phyloP scores from a whole-genome alignment of 2,888 invertebrate species.

The Kryphioiulus occultus region DNA sequence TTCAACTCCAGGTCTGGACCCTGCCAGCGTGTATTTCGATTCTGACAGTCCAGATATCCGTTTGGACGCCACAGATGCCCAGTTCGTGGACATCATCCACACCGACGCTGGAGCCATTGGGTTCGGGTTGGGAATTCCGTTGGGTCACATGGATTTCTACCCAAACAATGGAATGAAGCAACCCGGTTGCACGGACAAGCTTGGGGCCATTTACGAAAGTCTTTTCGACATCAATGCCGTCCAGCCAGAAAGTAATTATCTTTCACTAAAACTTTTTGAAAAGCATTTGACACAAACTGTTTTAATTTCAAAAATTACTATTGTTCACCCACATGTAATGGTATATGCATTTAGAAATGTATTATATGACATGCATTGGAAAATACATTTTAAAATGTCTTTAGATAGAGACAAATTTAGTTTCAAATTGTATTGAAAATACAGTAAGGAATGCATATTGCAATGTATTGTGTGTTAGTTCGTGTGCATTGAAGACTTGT shows the following conservation, averaged over 20 bases:
- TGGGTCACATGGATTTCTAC: background rate
- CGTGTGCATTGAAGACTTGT: too few relatives aligned
- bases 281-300: too few relatives aligned
- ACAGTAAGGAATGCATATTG: too few relatives aligned
- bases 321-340: too few relatives aligned
- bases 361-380: too few relatives aligned
- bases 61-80: background rate
- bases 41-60: background rate
- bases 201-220: slow-evolving; percentile 45
- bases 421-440: too few relatives aligned
- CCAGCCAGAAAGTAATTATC: slow-evolving; percentile 53
- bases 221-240: too few relatives aligned
- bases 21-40: background rate
- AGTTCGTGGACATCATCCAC: background rate
- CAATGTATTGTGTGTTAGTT: too few relatives aligned
- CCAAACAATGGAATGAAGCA: background rate
- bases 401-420: too few relatives aligned
- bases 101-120: background rate
- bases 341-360: too few relatives aligned
- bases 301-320: too few relatives aligned
- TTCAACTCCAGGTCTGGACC: background rate
- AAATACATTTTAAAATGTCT: too few relatives aligned
- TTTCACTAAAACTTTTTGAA: slow-evolving; percentile 52
- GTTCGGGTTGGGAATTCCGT: background rate
- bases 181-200: slow-evolving; percentile 52